Conservation (phyloP, 1,140 invertebrate species). For the Campodea augens region DNA sequence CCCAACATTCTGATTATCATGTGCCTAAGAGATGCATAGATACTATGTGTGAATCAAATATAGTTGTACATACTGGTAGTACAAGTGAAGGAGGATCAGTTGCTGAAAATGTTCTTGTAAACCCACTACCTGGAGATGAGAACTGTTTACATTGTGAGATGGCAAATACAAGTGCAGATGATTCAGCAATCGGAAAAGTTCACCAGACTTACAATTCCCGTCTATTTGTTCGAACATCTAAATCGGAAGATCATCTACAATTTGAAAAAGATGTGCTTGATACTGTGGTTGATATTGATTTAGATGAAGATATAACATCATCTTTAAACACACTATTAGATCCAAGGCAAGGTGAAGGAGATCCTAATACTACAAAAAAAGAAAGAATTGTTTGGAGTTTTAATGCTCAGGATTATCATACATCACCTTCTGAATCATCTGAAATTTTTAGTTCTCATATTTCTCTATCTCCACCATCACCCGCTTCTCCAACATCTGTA, state of each 20-base stretch:
- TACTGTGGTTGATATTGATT: slow-evolving; percentile 68
- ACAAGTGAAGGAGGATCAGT: slow-evolving; percentile 41
- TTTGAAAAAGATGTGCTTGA: slow-evolving; percentile 49
- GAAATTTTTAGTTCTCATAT: too few relatives aligned
- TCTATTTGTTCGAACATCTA: slow-evolving; percentile 49
- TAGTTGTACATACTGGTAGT: slow-evolving; percentile 63
- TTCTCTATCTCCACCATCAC: too few relatives aligned
- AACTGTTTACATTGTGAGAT: too few relatives aligned
- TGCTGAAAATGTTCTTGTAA: slow-evolving; percentile 11
- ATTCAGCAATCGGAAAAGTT: not conserved
- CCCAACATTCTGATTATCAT: slow-evolving; percentile 36
- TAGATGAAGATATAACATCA: slow-evolving; percentile 70
- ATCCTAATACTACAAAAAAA: slow-evolving; percentile 17
- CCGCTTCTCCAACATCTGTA: slow-evolving; percentile 60
- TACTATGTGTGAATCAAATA: slow-evolving; percentile 37
- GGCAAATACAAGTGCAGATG: not conserved
- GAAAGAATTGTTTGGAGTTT: slow-evolving; percentile 76
- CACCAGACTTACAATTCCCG: slow-evolving; percentile 20
- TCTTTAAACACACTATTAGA: slow-evolving; percentile 75
- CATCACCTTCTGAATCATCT: too few relatives aligned
- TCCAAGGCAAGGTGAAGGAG: slow-evolving; percentile 41
- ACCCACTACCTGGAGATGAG: not conserved
- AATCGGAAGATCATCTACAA: slow-evolving; percentile 70
- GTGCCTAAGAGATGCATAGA: slow-evolving; percentile 41
- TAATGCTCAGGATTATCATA: slow-evolving; percentile 53